Evolutionary conservation across 2,797 vertebrate species (phyloP), one percentile per base, ranked within the genome.

Genomic region (Leptatherina wallacei): DNA sequence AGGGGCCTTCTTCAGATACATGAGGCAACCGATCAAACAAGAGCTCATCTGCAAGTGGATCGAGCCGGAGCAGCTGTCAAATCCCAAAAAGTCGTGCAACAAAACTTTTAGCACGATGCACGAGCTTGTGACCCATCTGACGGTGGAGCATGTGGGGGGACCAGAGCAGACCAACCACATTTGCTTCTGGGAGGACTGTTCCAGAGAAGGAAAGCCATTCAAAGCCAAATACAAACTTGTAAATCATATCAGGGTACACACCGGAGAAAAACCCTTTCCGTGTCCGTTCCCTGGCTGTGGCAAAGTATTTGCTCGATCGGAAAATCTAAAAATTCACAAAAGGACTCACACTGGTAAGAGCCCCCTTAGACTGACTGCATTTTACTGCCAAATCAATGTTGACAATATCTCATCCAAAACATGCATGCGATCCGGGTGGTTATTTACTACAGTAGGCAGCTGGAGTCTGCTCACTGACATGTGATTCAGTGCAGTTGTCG

Each of bases 91-190:
- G 96, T 95, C 96, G 78, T 98, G 97, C 94, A 98, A 98, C 96
- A 99, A 99, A 97, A 98, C 97, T 96, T 98, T 98, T 92, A 98
- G 97, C 93, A 99, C 97, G 60, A 97, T 97, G 96, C 96, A 97
- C 88, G 96, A 97, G 95, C 95, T 97, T 33, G 96, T 97, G 84
- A 97, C 96, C 79, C 96, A 97, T 80, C 95, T 97, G 87, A 97
- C 96, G 0, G 96, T 97, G 92, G 96, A 97, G 91, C 96, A 97
- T 85, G 96, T 97, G 58, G 96, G 96, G 73, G 96, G 96, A 60
- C 96, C 96, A 0, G 96, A 97, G 88, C 96, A 97, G 90, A 95
- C 95, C 54, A 97, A 97, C 88, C 96, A 97, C 89, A 76, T 97
- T 89, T 97, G 96, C 90, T 96, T 97, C 90, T 97, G 96, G 96